Evolutionary conservation across 2,888 invertebrate genomes (phyloP), one percentile per base, ranked within the genome.

Genomic region (Cistogaster globosa): DNA sequence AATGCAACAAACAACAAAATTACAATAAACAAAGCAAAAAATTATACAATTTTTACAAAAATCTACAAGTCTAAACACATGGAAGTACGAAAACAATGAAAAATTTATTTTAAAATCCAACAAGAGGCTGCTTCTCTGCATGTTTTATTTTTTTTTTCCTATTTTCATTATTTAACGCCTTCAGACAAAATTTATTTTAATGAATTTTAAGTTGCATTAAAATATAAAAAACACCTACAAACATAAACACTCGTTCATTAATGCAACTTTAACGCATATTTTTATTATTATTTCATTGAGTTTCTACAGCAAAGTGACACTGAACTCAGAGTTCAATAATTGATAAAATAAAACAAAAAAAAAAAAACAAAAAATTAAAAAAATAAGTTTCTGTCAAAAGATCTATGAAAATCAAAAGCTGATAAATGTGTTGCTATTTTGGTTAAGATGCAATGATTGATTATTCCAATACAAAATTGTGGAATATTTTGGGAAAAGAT

Each of bases 51-150:
- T 57, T 67, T 8, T 42, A 58, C 16, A 45, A 67, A 53, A 74
- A 79, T 60, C 36, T 74, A 18, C 80, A 80, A 60, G 72, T 74
- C 68, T 80, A 81, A 81, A 81, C 36, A 55, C 69, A 74, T 53
- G 42, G 18, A 22, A 48, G 20, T 38, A 38, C 20, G 26, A 60
- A 58, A 20, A 48, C 67, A 76, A 48, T 57, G 8, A 32, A 48
- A 65, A 58, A 42, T 42, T 7, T 38, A 18, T 16, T 20, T 11
- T 20, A 18, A 11, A 51, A 62, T 0, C 20, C 67, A 7, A n/a
- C 69, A 57, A 36, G 20, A 71, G 51, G 9, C 45, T 36, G 18
- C 26, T 71, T 57, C 22, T 51, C 16, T 53, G 22, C 20, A 22
- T 38, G 22, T 53, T 8, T 51, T 60, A 38, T n/a, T 4, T 67